Evolutionary conservation across 2,113 vertebrate genomes (phyloP), one percentile per base, ranked within the genome.

Genomic region (Damaliscus lunatus): DNA sequence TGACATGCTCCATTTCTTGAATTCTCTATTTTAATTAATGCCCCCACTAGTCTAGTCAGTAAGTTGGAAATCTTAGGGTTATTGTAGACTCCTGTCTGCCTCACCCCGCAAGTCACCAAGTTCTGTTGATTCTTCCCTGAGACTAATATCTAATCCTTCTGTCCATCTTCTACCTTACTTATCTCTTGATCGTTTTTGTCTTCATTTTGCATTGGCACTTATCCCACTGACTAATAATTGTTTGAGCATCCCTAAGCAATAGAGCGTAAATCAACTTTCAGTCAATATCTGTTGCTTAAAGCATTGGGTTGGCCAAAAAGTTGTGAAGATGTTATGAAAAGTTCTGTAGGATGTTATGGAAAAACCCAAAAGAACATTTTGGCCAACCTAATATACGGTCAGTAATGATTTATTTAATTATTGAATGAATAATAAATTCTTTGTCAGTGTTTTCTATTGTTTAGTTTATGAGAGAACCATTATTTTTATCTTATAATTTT

Each of bases 401-500:
- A 83, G 12, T 67, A 91, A 64, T 93, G 33, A 64, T 80, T 60
- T 81, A 77, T 74, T 59, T 90, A 88, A 92, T 95, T 94, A 87
- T 64, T 74, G 19, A 93, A 60, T 92, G 60, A 92, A 93, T 85
- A 88, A 92, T 77, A 33, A 95, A 46, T 84, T 71, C n/a, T 81
- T 88, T 57, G 48, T 85, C 57, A 95, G 19, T 85, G 91, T 96
- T 84, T 85, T 29, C 78, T 93, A 29, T 15, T 67, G 5, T 71
- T 89, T 90, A 50, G 23, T 85, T 84, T 91, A 85, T 89, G 84
- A 96, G n/a, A 82, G 7, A 77, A 89, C 21, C 91, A 31, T 91
- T 95, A 71, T 55, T 96, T 94, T 89, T 71, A 88, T 87, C 25
- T 92, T 43, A 96, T 2, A 87, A 46, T 91, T 94, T 96, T 74